Conservation (phyloP, 2,797 vertebrate species). For the Cryptoprocta ferox region DNA sequence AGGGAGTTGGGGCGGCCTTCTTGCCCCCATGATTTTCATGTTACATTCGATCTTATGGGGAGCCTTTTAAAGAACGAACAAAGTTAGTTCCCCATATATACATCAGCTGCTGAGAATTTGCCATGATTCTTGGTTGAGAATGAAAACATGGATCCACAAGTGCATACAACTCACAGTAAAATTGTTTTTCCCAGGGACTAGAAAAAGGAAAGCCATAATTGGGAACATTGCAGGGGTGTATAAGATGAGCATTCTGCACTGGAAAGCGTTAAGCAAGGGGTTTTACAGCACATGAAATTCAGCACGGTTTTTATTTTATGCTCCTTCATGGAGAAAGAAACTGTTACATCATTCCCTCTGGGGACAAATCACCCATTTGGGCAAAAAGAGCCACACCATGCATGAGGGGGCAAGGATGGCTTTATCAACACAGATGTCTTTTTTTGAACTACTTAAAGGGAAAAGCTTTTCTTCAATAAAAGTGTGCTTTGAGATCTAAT, state of each 20-base stretch:
- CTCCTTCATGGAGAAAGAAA: constrained; percentile 71
- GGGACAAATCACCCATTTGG: constrained; percentile 75
- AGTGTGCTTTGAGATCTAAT: constrained; percentile 39
- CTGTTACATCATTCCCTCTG: constrained; percentile 74
- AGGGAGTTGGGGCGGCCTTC: constrained; percentile 51
- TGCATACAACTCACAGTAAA: constrained; percentile 71
- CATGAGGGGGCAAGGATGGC: constrained; percentile 50
- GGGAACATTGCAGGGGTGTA: constrained; percentile 66
- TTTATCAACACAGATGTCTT: constrained; percentile 64
- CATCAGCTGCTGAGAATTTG: constrained; percentile 66
- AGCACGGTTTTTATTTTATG: constrained; percentile 63
- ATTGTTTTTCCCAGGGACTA: constrained; percentile 72
- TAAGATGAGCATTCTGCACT: constrained; percentile 62
- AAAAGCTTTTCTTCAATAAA: constrained; percentile 45
- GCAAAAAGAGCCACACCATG: constrained; percentile 57
- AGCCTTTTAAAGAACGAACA: constrained; percentile 65
- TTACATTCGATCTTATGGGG: constrained; percentile 57
- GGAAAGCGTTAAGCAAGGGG: constrained; percentile 70
- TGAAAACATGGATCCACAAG: constrained; percentile 64
- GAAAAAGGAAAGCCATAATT: constrained; percentile 66
- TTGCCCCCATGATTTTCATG: constrained; percentile 25
- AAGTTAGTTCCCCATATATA: background rate
- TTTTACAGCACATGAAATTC: constrained; percentile 67
- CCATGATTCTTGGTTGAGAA: constrained; percentile 63
- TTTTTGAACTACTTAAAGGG: constrained; percentile 31